Evolutionary conservation across 2,888 invertebrate genomes (phyloP).

Genomic region (Heteromurus nitidus): DNA sequence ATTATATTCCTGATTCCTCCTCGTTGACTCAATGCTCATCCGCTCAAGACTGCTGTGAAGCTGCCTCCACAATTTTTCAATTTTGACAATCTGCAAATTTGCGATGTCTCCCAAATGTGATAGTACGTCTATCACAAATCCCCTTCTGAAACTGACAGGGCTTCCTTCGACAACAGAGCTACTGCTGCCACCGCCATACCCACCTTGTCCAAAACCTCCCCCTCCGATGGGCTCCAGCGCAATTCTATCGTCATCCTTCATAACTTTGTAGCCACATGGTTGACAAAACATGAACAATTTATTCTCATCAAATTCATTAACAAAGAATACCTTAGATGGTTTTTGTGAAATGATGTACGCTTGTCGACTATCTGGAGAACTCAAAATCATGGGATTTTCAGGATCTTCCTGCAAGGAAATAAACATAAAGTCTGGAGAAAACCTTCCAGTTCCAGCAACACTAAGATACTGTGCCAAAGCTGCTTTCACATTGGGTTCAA

Average conservation of each 20-base stretch:
- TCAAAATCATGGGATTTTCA: background rate
- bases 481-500: background rate
- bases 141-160: background rate
- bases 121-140: background rate
- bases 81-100: background rate
- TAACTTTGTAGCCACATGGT: background rate
- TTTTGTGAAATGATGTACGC: background rate
- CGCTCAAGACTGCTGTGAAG: constrained; percentile 5
- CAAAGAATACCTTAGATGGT: background rate
- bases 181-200: background rate
- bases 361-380: background rate
- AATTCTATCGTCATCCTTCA: background rate
- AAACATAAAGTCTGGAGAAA: constrained; percentile 23
- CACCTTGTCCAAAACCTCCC: background rate
- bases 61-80: constrained; percentile 10
- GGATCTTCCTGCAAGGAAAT: background rate
- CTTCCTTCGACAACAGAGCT: background rate
- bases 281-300: constrained; percentile 28
- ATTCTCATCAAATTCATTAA: background rate
- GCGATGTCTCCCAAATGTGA: background rate
- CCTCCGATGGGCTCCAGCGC: background rate
- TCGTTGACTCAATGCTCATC: background rate
- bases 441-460: constrained; percentile 1
- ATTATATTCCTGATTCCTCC: background rate
- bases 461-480: background rate